Evolutionary conservation across 2,797 vertebrate genomes (phyloP), one percentile per base, ranked within the genome.

Genomic region (Hephaestus fuliginosus): DNA sequence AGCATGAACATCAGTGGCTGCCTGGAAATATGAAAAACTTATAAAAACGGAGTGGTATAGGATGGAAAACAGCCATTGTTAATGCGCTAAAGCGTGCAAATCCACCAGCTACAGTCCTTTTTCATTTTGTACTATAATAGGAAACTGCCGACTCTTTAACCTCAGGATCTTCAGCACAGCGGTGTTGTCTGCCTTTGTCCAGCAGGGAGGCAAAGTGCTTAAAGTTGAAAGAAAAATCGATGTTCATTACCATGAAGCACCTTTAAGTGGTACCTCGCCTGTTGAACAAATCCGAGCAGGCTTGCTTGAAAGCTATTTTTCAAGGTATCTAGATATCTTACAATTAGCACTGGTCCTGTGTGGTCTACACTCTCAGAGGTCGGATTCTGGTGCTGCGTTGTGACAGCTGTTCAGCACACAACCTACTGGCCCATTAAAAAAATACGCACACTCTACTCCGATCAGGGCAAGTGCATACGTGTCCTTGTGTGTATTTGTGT

Each of bases 391-490:
- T 60, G 28, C 60, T 39, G 20, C 18, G 7, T 55, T 80, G 60
- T 82, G 85, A 87, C 81, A 91, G 84, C 86, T 86, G 84, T 62
- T 85, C 73, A 48, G 67, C 58, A 66, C 61, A 57, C 70, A 86
- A 75, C 83, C 85, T 51, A 84, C 71, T 65, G 65, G 43, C 78
- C 84, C 80, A 90, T 86, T 90, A 81, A 89, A 89, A 72, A 68
- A 46, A 78, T n/a, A 74, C 61, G 69, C 80, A 73, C 48, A 66
- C 52, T 72, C n/a, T 44, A 36, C 71, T 79, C 39, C 44, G 70
- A 85, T 85, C 36, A 53, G 33, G 10, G 44, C 17, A 5, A n/a
- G 18, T 8, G 55, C 22, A 10, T 53, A 13, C 36, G 46, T 68
- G 12, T 56, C 33, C 57, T 25, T 60, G 56, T 30, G 58, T 46